Conservation (phyloP, 1,140 invertebrate species). For the Brachionus rubens region DNA sequence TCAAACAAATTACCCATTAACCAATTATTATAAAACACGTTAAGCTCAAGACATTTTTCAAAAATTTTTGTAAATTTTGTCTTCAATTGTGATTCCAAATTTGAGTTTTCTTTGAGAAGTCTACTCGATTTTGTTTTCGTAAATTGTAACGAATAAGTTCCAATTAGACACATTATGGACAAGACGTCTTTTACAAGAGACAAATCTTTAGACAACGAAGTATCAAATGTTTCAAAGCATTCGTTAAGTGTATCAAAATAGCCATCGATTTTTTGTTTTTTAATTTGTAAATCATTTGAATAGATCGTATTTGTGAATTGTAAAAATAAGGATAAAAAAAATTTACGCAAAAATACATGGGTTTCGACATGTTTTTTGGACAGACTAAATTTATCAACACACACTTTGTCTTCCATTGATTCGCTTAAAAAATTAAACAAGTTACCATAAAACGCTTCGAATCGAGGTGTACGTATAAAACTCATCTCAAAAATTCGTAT, state of each 20-base stretch:
- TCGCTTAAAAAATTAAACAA: conserved; percentile 4
- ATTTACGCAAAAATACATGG: neutral
- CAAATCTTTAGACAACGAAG: neutral
- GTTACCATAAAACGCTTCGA: conserved; percentile 6
- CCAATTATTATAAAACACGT: conserved; percentile 3
- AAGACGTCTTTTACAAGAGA: neutral
- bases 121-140: neutral
- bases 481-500: conserved; percentile 21
- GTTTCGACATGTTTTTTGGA: neutral
- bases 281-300: neutral
- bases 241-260: neutral
- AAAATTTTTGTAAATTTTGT: neutral
- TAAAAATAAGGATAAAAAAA: conserved; percentile 20
- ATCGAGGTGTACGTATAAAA: neutral
- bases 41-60: neutral
- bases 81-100: neutral
- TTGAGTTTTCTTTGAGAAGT: conserved; percentile 6
- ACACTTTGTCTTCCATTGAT: neutral
- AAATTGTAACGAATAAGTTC: neutral
- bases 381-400: neutral
- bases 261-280: neutral
- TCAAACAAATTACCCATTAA: conserved; percentile 17
- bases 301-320: neutral
- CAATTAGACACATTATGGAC: neutral
- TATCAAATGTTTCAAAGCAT: neutral